Base-by-base conservation (phyloP, 2,888 invertebrate genomes). In the Hartigia nigra region DNA sequence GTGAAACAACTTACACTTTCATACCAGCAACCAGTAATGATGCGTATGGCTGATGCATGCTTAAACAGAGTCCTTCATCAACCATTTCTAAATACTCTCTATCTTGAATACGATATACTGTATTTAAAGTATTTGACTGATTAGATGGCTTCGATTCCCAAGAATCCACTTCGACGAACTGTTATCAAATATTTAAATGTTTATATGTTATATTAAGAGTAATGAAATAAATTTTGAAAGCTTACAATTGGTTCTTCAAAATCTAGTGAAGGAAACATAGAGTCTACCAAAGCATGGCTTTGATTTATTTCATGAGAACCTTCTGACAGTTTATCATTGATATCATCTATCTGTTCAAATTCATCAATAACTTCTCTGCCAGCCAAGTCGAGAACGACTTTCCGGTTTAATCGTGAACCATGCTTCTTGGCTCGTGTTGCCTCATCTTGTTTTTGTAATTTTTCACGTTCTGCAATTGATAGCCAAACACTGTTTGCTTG, bases 1-100 rank as follows among this genome's bases (percentile, higher is more conserved):
- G 31, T 74, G 31, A 70, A 79, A 31, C 69, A 70, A 81, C 93
- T 92, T 88, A 97, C 98, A 94, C 94, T 93, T 99, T 99, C 84
- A 99, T 97, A 77, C 98, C 99, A n/a, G 95, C 94, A 0, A 98
- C 95, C 0, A 99, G 93, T 55, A 99, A 93, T 0, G 98, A 97
- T 0, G 99, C 99, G 95, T 97, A 98, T 0, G 99, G 99, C 90
- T 99, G 99, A 92, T 98, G 98, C 96, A 99, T 95, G 86, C 97
- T 98, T 23, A 99, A 92, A 90, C 98, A 99, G 85, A 95, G 93
- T 1, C 98, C 98, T 84, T 95, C 93, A 91, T 98, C 98, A 74
- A 94, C 94, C 95, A 98, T 96, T 93, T 96, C 96, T 87, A 96
- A 94, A 77, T 96, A 92, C 89, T 95, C 95, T 74, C 94, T 93